Evolutionary conservation across 2,113 vertebrate species (phyloP).

Genomic region (Microtus montanus): DNA sequence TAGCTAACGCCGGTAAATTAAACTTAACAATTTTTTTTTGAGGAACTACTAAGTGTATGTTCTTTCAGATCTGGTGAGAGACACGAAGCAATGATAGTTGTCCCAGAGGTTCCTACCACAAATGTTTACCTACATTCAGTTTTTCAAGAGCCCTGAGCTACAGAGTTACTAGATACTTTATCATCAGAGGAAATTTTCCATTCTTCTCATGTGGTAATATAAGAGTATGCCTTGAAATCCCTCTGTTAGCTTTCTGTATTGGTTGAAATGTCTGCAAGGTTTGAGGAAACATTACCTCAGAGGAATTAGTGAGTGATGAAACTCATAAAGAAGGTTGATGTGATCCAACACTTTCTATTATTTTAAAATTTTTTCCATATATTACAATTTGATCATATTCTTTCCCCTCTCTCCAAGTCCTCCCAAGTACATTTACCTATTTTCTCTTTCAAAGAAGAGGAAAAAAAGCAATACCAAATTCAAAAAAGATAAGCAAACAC

Average conservation of each 20-base stretch:
- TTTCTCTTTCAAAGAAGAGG: neutral
- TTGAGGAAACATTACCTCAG: neutral
- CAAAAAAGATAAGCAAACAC: neutral
- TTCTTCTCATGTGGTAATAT: neutral
- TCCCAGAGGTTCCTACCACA: neutral
- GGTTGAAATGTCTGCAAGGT: neutral
- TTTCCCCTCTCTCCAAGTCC: neutral
- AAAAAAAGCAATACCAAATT: neutral
- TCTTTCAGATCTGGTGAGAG: neutral
- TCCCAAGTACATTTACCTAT: neutral
- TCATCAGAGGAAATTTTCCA: neutral
- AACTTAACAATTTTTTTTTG: neutral
- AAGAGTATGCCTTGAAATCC: neutral
- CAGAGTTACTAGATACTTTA: neutral
- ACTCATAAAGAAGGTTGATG: neutral
- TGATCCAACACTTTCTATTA: neutral
- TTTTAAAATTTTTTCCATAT: neutral
- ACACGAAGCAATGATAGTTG: neutral
- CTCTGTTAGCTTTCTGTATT: neutral
- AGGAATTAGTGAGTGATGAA: neutral
- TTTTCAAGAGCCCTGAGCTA: neutral
- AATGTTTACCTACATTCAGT: neutral
- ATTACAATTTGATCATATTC: neutral
- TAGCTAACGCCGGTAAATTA: neutral
- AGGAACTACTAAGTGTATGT: neutral